A percentile compares a stretch with the other conserved stretches of the same genome.
phyloP scores from a whole-genome alignment of 2,888 invertebrate species.

The Drosophila kambysellisi region DNA sequence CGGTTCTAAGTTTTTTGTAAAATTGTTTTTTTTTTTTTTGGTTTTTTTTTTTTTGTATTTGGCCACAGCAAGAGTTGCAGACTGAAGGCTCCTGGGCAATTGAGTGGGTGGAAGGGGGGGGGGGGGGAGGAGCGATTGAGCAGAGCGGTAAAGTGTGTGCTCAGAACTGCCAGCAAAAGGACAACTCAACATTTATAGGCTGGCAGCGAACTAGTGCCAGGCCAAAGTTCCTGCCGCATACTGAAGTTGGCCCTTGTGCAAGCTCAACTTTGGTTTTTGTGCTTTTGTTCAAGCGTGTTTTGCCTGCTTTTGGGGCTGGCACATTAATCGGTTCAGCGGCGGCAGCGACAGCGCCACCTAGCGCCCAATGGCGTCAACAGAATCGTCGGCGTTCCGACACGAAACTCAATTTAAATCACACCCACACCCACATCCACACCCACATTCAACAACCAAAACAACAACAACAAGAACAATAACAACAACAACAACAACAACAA shows the following conservation, averaged over 20 bases:
- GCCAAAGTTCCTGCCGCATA: conserved; percentile 29
- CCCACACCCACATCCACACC: neutral
- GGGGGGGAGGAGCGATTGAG: neutral
- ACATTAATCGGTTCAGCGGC: conserved; percentile 31
- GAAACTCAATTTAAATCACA: conserved; percentile 38
- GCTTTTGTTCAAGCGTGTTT: conserved; percentile 31
- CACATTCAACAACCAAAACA: too few relatives aligned
- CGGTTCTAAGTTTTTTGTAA: conserved; percentile 60
- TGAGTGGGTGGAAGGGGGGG: neutral
- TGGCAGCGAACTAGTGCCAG: conserved; percentile 13
- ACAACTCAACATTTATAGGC: conserved; percentile 68
- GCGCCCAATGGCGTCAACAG: conserved; percentile 26
- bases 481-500: neutral
- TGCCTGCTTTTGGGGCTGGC: conserved; percentile 47
- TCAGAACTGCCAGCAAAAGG: conserved; percentile 26
- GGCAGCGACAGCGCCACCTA: conserved; percentile 49
- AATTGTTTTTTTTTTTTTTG: conserved; percentile 18
- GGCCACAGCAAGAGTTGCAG: conserved; percentile 16
- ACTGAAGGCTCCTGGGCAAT: neutral
- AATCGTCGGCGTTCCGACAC: conserved; percentile 31
- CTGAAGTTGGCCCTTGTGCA: conserved; percentile 35
- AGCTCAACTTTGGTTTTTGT: conserved; percentile 26
- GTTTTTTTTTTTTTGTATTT: conserved; percentile 12
- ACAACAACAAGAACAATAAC: neutral
- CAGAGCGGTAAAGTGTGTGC: conserved; percentile 1